These are phyloP conservation scores for Leptinotarsa undecemlineata DNA, from an alignment of 1,140 invertebrate genomes.

Conservation along the genomic window DNA sequence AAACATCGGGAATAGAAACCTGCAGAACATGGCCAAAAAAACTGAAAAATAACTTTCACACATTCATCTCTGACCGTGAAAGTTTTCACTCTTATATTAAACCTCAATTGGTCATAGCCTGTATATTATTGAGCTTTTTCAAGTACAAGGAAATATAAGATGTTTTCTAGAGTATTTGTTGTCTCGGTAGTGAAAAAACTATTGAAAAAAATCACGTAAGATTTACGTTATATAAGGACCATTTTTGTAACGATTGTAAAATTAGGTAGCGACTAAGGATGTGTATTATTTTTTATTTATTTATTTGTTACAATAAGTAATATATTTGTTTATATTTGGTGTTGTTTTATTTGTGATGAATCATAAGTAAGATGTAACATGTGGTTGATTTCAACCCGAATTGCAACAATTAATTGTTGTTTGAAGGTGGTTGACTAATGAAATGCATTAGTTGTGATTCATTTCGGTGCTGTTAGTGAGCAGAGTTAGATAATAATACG, in stretches of 20 bases:
- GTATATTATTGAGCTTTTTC: neutral
- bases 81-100: neutral
- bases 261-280: conserved; percentile 9
- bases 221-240: neutral
- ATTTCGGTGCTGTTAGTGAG: no score
- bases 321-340: conserved; percentile 25
- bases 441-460: no score
- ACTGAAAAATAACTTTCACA: neutral
- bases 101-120: neutral
- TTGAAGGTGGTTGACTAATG: no score
- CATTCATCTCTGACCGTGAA: neutral
- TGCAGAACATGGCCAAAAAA: neutral
- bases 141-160: neutral
- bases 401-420: no score
- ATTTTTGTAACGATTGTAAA: conserved; percentile 17
- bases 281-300: conserved; percentile 28
- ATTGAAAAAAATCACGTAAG: conserved; percentile 1
- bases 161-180: conserved; percentile 16
- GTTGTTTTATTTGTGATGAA: neutral
- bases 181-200: neutral
- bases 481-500: no score
- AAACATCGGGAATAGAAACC: neutral
- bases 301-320: conserved; percentile 28
- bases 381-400: no score
- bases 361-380: no score